Evolutionary conservation across 2,797 vertebrate genomes (phyloP).

Genomic region (Monodelphis domestica): DNA sequence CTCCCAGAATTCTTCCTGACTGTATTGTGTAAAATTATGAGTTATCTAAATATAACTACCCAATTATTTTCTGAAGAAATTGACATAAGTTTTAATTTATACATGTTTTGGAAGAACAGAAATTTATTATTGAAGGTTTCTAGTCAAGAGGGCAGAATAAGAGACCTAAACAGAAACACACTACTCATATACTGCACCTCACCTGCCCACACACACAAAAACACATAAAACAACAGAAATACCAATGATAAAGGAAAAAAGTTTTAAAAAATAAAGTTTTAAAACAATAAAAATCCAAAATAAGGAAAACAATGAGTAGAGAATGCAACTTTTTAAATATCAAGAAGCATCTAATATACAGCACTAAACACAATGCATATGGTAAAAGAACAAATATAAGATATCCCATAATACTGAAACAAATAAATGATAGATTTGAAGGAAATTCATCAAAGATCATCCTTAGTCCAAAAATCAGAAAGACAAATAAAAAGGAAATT

Average conservation of each 20-base stretch:
- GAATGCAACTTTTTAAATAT: not conserved
- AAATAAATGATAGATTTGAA: not conserved
- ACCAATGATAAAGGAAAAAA: not conserved
- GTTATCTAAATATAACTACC: slow-evolving; percentile 68
- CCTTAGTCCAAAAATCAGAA: not conserved
- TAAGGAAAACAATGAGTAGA: not conserved
- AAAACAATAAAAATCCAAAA: not conserved
- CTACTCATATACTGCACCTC: not conserved
- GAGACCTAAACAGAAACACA: not conserved
- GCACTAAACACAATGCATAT: not conserved
- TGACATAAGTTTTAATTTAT: slow-evolving; percentile 47
- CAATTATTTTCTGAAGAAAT: slow-evolving; percentile 63
- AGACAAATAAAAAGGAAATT: not conserved
- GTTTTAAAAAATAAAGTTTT: not conserved
- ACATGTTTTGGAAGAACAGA: slow-evolving; percentile 60
- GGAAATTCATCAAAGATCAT: not conserved
- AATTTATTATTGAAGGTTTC: slow-evolving; percentile 16
- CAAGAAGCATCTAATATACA: not conserved
- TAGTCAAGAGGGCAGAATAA: not conserved
- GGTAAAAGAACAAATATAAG: not conserved
- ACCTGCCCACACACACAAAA: not conserved
- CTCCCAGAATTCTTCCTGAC: not conserved
- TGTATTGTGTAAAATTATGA: slow-evolving; percentile 55
- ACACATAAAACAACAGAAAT: not conserved
- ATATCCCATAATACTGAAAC: not conserved